phyloP scores from a whole-genome alignment of 2,113 vertebrate species.

The Onychorhynchus coronatus region DNA sequence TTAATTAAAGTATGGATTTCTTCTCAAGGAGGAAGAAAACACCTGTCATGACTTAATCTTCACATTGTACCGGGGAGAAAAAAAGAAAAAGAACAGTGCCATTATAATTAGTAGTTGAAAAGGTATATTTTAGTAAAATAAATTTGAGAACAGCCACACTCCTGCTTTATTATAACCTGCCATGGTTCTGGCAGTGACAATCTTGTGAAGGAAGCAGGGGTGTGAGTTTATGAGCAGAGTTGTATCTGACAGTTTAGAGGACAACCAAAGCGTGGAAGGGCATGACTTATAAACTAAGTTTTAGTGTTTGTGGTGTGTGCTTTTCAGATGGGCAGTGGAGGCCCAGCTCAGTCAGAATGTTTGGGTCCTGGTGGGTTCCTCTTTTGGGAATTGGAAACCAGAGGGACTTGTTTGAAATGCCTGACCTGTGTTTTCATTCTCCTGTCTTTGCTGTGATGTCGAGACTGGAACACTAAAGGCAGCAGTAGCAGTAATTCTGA shows the following conservation, averaged over 20 bases:
- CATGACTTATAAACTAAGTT: neutral
- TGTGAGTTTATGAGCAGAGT: neutral
- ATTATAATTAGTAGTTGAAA: neutral
- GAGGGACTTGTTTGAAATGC: neutral
- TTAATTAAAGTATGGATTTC: constrained; percentile 42
- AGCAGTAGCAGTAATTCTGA: neutral
- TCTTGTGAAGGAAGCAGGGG: neutral
- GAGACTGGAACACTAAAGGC: neutral
- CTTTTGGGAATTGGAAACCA: neutral
- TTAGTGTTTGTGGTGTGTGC: neutral
- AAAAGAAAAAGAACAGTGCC: neutral
- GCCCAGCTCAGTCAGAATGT: neutral
- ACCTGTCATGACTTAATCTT: constrained; percentile 11
- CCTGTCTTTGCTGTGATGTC: neutral
- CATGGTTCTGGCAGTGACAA: neutral
- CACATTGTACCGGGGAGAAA: neutral
- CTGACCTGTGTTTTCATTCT: neutral
- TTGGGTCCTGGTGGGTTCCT: neutral
- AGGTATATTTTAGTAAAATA: neutral
- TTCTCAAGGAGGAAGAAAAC: neutral
- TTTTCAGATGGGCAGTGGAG: neutral
- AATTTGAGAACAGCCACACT: neutral
- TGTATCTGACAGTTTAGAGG: neutral
- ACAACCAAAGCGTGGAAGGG: neutral
- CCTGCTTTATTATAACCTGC: neutral